A percentile compares a stretch with the other conserved stretches of the same genome.
phyloP scores from a whole-genome alignment of 2,797 vertebrate genomes.

The Eospalax fontanierii region DNA sequence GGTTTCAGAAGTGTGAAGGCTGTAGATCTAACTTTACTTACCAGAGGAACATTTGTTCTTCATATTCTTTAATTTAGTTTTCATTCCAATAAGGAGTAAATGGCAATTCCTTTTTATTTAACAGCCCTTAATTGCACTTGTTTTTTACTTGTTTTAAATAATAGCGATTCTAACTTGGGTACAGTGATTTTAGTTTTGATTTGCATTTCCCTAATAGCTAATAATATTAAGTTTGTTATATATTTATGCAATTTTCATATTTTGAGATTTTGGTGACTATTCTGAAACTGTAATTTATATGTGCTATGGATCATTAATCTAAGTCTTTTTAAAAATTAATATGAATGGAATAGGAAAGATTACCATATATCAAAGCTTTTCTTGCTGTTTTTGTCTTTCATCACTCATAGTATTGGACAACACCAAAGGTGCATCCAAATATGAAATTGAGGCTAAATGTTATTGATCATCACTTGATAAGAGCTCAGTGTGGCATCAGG shows the following conservation, averaged over 20 bases:
- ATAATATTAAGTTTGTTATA: not conserved
- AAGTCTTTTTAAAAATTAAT: slow-evolving; percentile 29
- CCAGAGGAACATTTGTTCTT: not conserved
- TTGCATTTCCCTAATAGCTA: not conserved
- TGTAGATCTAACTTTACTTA: not conserved
- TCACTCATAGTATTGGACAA: not conserved
- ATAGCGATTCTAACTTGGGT: not conserved
- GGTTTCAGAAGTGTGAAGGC: not conserved
- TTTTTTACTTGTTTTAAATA: not conserved
- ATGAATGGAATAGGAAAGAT: not conserved
- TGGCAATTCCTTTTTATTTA: not conserved
- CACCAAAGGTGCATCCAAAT: not conserved
- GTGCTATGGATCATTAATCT: not conserved
- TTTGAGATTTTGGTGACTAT: not conserved
- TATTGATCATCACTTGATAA: not conserved
- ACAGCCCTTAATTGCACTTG: not conserved
- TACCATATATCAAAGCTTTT: not conserved
- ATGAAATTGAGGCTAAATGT: not conserved
- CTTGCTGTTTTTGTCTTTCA: not conserved
- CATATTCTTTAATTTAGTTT: not conserved
- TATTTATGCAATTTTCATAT: not conserved
- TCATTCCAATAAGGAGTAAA: not conserved
- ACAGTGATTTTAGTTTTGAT: not conserved
- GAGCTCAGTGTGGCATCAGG: not conserved
- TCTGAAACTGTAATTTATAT: not conserved